Evolutionary conservation across 1,140 invertebrate genomes (phyloP).

Genomic region (Pantala flavescens): DNA sequence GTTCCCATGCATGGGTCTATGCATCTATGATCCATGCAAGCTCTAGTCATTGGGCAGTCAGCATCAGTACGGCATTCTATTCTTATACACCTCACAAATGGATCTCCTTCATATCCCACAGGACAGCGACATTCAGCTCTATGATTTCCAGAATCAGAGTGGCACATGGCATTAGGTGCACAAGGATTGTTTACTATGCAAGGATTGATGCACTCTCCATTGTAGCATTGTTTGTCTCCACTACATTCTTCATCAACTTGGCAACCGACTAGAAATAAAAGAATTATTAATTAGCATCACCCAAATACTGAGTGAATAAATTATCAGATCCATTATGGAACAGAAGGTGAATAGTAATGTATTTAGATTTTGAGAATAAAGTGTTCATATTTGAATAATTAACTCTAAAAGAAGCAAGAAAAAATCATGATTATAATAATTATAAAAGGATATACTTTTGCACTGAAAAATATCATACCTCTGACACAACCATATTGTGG

Average conservation of each 20-base stretch:
- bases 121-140: constrained; percentile 64
- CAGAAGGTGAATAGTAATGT: too few relatives aligned
- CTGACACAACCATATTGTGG: constrained; percentile 67
- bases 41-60: constrained; percentile 58
- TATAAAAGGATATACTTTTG: too few relatives aligned
- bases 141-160: constrained; percentile 52
- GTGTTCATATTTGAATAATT: too few relatives aligned
- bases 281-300: constrained; percentile 13
- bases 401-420: too few relatives aligned
- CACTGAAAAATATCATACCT: too few relatives aligned
- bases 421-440: too few relatives aligned
- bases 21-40: constrained; percentile 60
- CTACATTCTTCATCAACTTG: constrained; percentile 67
- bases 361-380: too few relatives aligned
- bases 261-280: constrained; percentile 55
- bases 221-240: constrained; percentile 65
- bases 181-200: constrained; percentile 68
- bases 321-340: too few relatives aligned
- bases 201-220: constrained; percentile 66
- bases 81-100: constrained; percentile 63
- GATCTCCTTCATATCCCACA: constrained; percentile 59
- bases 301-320: constrained; percentile 16
- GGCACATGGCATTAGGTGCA: constrained; percentile 70
- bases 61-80: constrained; percentile 65
- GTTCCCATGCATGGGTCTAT: constrained; percentile 52